A percentile compares a stretch with the other conserved stretches of the same genome.
Evolutionary conservation across 2,888 invertebrate species (phyloP).

Genomic region (Crocallis elinguaria): DNA sequence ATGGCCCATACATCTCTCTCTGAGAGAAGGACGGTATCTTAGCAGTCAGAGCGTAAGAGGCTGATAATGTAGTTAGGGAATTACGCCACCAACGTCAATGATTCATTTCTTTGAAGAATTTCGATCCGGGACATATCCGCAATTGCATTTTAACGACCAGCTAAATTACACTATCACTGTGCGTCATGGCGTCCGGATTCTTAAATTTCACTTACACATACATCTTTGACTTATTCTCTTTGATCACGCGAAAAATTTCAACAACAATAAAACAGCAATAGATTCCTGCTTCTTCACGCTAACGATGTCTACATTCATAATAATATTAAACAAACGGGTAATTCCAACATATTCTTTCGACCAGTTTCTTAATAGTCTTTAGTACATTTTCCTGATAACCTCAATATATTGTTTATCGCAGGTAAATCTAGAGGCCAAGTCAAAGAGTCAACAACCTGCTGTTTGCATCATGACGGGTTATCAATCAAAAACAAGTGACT

Average conservation of each 20-base stretch:
- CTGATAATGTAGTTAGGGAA: too few species aligned
- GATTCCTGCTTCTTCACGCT: neutral
- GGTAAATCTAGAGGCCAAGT: conserved; percentile 35
- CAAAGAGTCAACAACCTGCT: conserved; percentile 37
- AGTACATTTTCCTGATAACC: conserved; percentile 49
- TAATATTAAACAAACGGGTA: neutral
- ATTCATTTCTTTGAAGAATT: neutral
- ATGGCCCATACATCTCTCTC: too few species aligned
- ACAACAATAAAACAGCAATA: neutral
- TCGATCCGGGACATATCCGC: too few species aligned
- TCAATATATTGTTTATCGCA: conserved; percentile 42
- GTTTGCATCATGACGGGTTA: conserved; percentile 14
- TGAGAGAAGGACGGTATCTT: too few species aligned
- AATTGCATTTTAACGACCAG: neutral
- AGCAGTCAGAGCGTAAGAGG: too few species aligned
- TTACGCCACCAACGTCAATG: too few species aligned
- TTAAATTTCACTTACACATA: neutral
- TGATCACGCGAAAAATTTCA: neutral
- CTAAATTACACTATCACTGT: neutral
- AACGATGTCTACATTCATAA: neutral
- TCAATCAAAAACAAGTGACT: conserved; percentile 31
- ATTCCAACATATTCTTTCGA: conserved; percentile 7
- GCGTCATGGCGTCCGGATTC: neutral
- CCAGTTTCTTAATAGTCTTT: conserved; percentile 19
- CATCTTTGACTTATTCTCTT: neutral